phyloP scores from a whole-genome alignment of 2,797 vertebrate species.

The Channallabes apus region DNA sequence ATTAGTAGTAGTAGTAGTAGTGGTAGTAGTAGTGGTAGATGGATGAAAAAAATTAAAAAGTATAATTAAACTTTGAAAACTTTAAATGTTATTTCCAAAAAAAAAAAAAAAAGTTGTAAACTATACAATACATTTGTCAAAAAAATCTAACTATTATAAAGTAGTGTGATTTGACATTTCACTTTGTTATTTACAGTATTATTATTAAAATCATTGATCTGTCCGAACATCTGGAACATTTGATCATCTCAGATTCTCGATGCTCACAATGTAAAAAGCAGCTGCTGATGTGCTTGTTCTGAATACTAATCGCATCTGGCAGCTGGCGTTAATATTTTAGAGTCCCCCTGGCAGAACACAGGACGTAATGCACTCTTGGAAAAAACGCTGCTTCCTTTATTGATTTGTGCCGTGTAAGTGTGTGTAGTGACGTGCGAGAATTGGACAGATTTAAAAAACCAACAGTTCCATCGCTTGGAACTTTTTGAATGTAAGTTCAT shows the following conservation, averaged over 20 bases:
- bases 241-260: not conserved
- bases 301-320: constrained; percentile 58
- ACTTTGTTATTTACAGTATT: not conserved
- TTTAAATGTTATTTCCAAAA: not conserved
- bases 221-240: not conserved
- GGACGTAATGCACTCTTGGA: constrained; percentile 33
- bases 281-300: constrained; percentile 51
- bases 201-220: not conserved
- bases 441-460: not conserved
- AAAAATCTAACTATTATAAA: no score
- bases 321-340: constrained; percentile 62
- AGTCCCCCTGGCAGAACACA: constrained; percentile 29
- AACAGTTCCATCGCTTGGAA: no score
- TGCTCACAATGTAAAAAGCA: not conserved
- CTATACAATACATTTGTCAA: no score
- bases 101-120: no score
- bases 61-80: no score
- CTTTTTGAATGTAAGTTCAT: no score
- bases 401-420: constrained; percentile 34
- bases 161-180: no score
- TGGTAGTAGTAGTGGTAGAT: no score
- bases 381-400: constrained; percentile 38
- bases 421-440: constrained; percentile 29
- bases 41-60: no score
- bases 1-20: no score